Evolutionary conservation across 2,113 vertebrate species (phyloP), one percentile per base, ranked within the genome.

Genomic region (Perca schrenkii): DNA sequence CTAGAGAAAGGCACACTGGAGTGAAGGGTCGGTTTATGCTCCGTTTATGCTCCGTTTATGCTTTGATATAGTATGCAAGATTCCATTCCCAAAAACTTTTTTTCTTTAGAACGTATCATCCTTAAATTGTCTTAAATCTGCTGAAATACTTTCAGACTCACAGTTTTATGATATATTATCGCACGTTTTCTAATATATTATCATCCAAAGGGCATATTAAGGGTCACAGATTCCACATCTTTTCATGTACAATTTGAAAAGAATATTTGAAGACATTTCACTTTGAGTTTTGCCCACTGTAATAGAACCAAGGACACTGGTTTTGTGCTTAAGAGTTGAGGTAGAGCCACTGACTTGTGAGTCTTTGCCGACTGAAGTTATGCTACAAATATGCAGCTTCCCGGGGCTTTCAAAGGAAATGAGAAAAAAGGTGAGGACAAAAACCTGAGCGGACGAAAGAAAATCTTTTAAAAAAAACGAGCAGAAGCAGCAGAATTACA

Each of bases 381-480:
- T 61, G 43, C 53, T 62, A 81, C 70, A 84, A 83, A 75, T 58
- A 74, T n/a, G n/a, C 15, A 62, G 31, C 11, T 62, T 84, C 15
- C 36, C 7, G 4, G 17, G 46, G 57, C 46, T 84, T 84, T 86
- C 50, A 63, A 76, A 66, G 25, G 62, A 77, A 86, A 89, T 86
- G 47, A 88, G 79, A 84, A 86, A 69, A 34, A 76, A 5, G 52
- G 15, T 13, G 22, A 89, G 57, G 40, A 83, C 61, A 83, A 87
- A 85, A 81, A 82, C 52, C 63, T 75, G 43, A 14, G 21, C 52
- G 28, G 17, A 73, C 73, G 67, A n/a, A 12, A 12, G n/a, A 2
- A 25, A 50, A 58, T 43, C 5, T 31, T 75, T 72, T 83, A 75
- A 80, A 82, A 11, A 31, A 76, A 72, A 21, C 71, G 62, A 68